Percentiles rank a stretch among this genome's conserved stretches.
Conservation (phyloP, 2,888 invertebrate species). For the Chrysotoxum bicinctum region DNA sequence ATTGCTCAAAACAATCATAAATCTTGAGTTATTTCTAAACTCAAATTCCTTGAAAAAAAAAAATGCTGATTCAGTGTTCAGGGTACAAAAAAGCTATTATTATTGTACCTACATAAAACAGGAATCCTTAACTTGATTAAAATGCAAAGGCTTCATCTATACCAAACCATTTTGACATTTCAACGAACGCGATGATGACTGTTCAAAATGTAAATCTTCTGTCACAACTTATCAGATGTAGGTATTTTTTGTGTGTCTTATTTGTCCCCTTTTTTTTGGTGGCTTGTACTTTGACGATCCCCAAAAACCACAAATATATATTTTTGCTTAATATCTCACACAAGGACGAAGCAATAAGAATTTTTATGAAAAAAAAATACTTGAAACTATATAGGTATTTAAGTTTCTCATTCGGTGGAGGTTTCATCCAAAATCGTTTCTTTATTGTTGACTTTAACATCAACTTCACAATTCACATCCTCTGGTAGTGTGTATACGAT, state of each 20-base stretch:
- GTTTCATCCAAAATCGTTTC: constrained; percentile 24
- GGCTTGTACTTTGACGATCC: constrained; percentile 54
- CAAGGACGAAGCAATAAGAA: constrained; percentile 70
- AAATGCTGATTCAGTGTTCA: not conserved
- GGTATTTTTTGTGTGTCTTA: constrained; percentile 14
- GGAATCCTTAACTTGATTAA: constrained; percentile 58
- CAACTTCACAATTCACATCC: constrained; percentile 50
- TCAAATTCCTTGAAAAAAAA: not conserved
- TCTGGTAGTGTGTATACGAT: constrained; percentile 38
- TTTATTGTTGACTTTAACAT: constrained; percentile 51
- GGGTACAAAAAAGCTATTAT: too few species aligned
- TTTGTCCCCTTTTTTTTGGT: not conserved
- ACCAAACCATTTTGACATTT: constrained; percentile 29
- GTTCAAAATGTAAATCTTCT: constrained; percentile 67
- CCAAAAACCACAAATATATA: constrained; percentile 49
- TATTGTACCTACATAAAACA: not conserved
- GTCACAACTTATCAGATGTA: constrained; percentile 66
- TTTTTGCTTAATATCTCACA: constrained; percentile 57
- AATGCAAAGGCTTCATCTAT: constrained; percentile 43
- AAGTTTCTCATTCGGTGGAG: constrained; percentile 8
- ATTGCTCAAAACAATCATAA: too few species aligned
- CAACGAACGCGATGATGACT: constrained; percentile 59
- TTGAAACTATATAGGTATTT: not conserved
- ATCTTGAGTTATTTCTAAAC: too few species aligned
- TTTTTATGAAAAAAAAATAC: constrained; percentile 14